Conservation (phyloP, 1,140 invertebrate genomes). For the Mya arenaria region DNA sequence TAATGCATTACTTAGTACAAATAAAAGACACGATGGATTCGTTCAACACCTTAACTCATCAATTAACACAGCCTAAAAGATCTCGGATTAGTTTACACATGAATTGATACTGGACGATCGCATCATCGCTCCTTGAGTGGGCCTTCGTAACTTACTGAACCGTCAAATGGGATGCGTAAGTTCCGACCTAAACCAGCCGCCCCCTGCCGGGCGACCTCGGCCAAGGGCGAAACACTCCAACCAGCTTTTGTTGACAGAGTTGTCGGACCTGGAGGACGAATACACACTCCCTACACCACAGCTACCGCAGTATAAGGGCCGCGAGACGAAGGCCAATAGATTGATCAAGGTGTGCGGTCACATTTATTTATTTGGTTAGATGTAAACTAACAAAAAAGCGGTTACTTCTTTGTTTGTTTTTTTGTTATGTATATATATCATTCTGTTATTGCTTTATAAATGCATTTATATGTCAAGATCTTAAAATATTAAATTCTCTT, state of each 20-base stretch:
- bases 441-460: not conserved
- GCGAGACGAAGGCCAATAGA: not conserved
- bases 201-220: not conserved
- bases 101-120: too few species aligned
- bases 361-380: too few species aligned
- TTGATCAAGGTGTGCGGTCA: slow-evolving; percentile 2
- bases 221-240: slow-evolving; percentile 25
- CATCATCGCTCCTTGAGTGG: too few species aligned
- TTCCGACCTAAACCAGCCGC: slow-evolving; percentile 33
- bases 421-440: not conserved
- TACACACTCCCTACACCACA: not conserved
- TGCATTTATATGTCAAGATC: not conserved
- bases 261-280: slow-evolving; percentile 28
- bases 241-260: slow-evolving; percentile 27
- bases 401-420: not conserved
- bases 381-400: not conserved
- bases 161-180: slow-evolving; percentile 8
- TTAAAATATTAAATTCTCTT: not conserved
- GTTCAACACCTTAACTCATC: too few species aligned
- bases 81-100: too few species aligned
- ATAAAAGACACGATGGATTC: too few species aligned
- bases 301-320: slow-evolving; percentile 12
- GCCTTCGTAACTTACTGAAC: too few species aligned
- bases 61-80: too few species aligned
- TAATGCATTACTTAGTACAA: too few species aligned